Base-by-base conservation (phyloP, 2,113 vertebrate genomes). In the Esox niger region DNA sequence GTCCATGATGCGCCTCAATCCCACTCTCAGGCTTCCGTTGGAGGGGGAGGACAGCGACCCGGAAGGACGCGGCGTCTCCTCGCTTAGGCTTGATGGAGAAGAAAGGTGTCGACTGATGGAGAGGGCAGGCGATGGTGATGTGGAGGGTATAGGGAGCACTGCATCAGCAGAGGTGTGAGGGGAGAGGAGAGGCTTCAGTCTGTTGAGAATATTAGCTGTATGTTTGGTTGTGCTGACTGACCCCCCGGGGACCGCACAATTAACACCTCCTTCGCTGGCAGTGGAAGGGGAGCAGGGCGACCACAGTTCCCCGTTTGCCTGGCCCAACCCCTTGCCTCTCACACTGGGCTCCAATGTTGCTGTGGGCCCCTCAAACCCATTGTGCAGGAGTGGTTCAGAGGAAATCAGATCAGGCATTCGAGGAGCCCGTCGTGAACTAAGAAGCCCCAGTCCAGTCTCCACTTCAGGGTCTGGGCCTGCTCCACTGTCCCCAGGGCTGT, bases 231-330 rank as follows among this genome's bases (percentile, higher is more conserved):
- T 62, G 67, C 30, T 55, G 56, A 46, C 62, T 3, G 66, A 70
- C 55, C 26, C 72, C 58, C 27, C 55, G 7, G 64, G 62, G 2
- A 60, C 67, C 27, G 15, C 66, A 61, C 60, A 62, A 29, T 71
- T 59, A 0, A 8, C 38, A n/a, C 66, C 62, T 43, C 23, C 56
- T 33, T 87, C 80, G 3, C 66, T 67, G 43, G 73, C 11, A 25
- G 72, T 74, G 61, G 71, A 68, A 17, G 82, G 73, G 10, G 85
- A 82, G 9, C 64, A 83, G 23, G 77, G 58, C 4, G 83, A 62
- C 87, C 87, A 90, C 0, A 73, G 66, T 25, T 87, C 70, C 26
- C 82, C 47, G 49, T 47, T 80, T 27, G 82, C 75, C 57, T 63
- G 70, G 59, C 30, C 64, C 43, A 69, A 76, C 59, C 32, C 64